Percentiles rank a stretch among this genome's conserved stretches.
Evolutionary conservation across 2,888 invertebrate species (phyloP).

Genomic region (Eristalis arbustorum): DNA sequence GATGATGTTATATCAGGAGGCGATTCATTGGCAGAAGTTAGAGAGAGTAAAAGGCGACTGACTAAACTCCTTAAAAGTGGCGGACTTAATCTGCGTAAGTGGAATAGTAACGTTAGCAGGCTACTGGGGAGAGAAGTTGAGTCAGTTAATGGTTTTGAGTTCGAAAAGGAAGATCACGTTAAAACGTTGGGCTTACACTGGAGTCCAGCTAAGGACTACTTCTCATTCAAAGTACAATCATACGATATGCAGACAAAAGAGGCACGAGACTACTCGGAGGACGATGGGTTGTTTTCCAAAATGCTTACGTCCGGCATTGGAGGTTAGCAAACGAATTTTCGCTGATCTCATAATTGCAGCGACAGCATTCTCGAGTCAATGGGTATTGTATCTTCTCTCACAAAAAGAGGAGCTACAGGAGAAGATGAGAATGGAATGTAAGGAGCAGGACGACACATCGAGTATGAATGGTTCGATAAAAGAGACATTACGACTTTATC

Average conservation of each 20-base stretch:
- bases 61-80: too few species aligned
- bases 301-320: slow-evolving; percentile 84
- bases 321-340: slow-evolving; percentile 87
- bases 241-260: slow-evolving; percentile 74
- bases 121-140: too few species aligned
- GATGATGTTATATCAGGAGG: too few species aligned
- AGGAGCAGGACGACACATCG: slow-evolving; percentile 74
- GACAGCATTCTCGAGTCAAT: slow-evolving; percentile 92
- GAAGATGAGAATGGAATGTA: slow-evolving; percentile 80
- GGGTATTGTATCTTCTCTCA: slow-evolving; percentile 88
- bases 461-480: slow-evolving; percentile 86
- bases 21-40: too few species aligned
- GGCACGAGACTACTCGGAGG: slow-evolving; percentile 73
- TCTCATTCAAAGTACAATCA: too few species aligned
- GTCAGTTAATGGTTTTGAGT: too few species aligned
- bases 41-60: too few species aligned
- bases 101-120: too few species aligned
- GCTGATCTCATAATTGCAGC: slow-evolving; percentile 94
- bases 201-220: too few species aligned
- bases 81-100: too few species aligned
- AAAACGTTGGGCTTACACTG: too few species aligned
- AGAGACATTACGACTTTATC: slow-evolving; percentile 92
- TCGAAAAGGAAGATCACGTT: too few species aligned
- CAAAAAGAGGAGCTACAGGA: slow-evolving; percentile 83
- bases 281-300: slow-evolving; percentile 83